phyloP scores from a whole-genome alignment of 2,888 invertebrate species.

The Nebria salina region DNA sequence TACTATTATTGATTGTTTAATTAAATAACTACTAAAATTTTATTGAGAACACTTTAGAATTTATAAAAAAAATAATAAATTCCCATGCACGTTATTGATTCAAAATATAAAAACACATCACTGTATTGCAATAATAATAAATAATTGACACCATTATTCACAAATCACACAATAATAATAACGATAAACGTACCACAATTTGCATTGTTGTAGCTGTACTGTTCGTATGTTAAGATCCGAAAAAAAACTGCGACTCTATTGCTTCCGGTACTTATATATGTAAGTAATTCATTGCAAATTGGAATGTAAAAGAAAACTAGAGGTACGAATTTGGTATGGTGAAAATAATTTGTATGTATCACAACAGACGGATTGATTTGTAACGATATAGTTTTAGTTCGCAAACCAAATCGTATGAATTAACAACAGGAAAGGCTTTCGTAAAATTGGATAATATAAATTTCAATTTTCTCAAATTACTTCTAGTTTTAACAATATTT shows the following conservation, averaged over 20 bases:
- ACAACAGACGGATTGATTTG: conserved; percentile 29
- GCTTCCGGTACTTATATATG: conserved; percentile 39
- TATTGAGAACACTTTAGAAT: not conserved
- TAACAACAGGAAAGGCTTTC: conserved; percentile 27
- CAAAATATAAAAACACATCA: not conserved
- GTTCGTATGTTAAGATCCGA: conserved; percentile 30
- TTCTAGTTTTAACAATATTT: conserved; percentile 7
- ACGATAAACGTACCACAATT: conserved; percentile 33
- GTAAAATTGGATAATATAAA: conserved; percentile 7
- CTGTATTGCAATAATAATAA: not conserved
- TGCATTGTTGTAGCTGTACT: conserved; percentile 32
- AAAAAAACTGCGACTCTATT: conserved; percentile 32
- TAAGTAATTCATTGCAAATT: conserved; percentile 11
- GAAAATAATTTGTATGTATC: conserved; percentile 44
- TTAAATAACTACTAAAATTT: not conserved
- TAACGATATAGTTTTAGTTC: conserved; percentile 35
- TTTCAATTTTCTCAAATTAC: not conserved
- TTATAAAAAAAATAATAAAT: not conserved
- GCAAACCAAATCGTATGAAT: conserved; percentile 36
- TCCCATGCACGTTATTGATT: not conserved
- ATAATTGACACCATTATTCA: not conserved
- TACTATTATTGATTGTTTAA: not conserved
- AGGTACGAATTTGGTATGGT: conserved; percentile 38
- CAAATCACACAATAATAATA: conserved; percentile 14
- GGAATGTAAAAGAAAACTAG: conserved; percentile 21